A percentile compares a stretch with the other conserved stretches of the same genome.
Evolutionary conservation across 2,888 invertebrate species (phyloP).

Genomic region (Halictus ligatus): DNA sequence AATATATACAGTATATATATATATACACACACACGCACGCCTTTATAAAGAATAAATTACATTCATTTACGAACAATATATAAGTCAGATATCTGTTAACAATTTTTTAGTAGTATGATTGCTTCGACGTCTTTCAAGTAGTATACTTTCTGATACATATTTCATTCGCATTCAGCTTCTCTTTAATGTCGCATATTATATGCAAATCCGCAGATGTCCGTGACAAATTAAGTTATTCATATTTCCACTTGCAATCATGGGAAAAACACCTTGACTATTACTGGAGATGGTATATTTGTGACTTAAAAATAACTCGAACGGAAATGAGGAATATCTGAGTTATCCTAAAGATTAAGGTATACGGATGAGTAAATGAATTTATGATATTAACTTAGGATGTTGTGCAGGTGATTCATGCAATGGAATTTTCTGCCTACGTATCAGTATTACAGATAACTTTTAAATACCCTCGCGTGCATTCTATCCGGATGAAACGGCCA

Average conservation of each 20-base stretch:
- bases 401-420: neutral
- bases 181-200: neutral
- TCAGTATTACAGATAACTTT: neutral
- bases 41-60: slow-evolving; percentile 61
- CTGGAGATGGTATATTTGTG: neutral
- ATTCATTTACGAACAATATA: slow-evolving; percentile 48
- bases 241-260: neutral
- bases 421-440: neutral
- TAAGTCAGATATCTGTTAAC: slow-evolving; percentile 23
- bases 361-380: neutral
- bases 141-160: neutral
- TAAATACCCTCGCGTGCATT: neutral
- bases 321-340: neutral
- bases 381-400: neutral
- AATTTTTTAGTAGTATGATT: neutral
- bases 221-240: neutral
- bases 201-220: neutral
- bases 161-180: neutral
- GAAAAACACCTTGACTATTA: neutral
- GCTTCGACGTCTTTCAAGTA: neutral
- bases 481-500: neutral
- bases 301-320: neutral
- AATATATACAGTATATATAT: slow-evolving; percentile 46
- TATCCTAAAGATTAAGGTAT: neutral
- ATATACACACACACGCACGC: slow-evolving; percentile 25